Percentiles rank a stretch among this genome's conserved stretches.
Conservation (phyloP, 2,888 invertebrate genomes). For the Anagyrus pseudococci region DNA sequence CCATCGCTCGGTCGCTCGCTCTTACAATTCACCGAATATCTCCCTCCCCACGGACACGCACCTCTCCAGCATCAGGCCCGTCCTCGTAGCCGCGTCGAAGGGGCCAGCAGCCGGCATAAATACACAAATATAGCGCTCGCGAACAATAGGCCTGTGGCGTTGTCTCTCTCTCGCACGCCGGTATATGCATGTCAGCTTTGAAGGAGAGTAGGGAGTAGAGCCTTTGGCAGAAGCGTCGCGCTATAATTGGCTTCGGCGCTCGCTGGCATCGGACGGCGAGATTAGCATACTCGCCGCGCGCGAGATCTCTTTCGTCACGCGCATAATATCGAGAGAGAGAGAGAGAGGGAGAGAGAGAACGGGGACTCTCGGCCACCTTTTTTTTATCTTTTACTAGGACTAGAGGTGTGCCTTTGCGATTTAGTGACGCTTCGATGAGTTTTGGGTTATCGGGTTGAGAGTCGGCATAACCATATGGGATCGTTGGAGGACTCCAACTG, state of each 20-base stretch:
- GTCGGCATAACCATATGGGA: too few species aligned
- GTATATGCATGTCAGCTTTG: neutral
- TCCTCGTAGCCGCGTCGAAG: neutral
- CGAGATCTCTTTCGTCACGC: constrained; percentile 60
- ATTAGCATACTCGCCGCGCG: constrained; percentile 55
- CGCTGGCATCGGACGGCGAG: constrained; percentile 50
- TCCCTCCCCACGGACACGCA: neutral
- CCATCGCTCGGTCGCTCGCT: too few species aligned
- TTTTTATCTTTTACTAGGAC: neutral
- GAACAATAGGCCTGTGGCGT: constrained; percentile 54
- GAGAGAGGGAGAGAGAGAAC: too few species aligned
- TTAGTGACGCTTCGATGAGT: constrained; percentile 21
- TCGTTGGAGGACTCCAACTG: too few species aligned
- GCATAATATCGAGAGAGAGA: constrained; percentile 41
- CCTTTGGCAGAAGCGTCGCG: constrained; percentile 44
- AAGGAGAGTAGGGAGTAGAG: neutral
- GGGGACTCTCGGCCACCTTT: constrained; percentile 3
- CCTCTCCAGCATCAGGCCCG: neutral
- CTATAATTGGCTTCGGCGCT: constrained; percentile 58
- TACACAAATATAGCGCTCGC: constrained; percentile 56
- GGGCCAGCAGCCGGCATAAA: constrained; percentile 56
- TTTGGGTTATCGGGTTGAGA: too few species aligned
- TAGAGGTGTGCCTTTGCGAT: constrained; percentile 5
- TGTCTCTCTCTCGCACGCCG: constrained; percentile 41
- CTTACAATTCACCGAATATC: constrained; percentile 18